phyloP scores from a whole-genome alignment of 2,888 invertebrate genomes.

The Opisthograptis luteolata region DNA sequence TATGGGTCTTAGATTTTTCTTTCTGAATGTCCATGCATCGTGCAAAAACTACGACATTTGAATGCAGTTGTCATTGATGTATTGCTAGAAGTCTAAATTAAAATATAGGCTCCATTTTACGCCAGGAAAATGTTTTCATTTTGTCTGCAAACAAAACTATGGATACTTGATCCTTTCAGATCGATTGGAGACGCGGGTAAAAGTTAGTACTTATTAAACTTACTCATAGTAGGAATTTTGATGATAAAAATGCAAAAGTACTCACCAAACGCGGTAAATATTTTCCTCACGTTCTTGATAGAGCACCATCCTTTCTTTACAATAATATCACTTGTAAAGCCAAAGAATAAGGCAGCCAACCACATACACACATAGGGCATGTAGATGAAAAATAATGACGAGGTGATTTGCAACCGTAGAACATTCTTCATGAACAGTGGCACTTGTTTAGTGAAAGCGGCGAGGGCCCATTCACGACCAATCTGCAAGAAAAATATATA shows the following conservation, averaged over 20 bases:
- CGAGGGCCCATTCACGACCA: conserved; percentile 25
- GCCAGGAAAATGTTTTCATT: too few relatives aligned
- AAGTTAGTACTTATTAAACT: too few relatives aligned
- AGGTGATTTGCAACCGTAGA: conserved; percentile 7
- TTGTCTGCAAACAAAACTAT: too few relatives aligned
- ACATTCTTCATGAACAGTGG: conserved; percentile 21
- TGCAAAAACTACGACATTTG: too few relatives aligned
- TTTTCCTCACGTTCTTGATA: conserved; percentile 16
- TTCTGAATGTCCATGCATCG: too few relatives aligned
- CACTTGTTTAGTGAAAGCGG: conserved; percentile 9
- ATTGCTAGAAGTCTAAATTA: too few relatives aligned
- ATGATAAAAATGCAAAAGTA: background rate
- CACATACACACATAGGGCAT: conserved; percentile 24
- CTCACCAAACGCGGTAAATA: conserved; percentile 55
- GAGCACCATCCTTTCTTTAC: conserved; percentile 12
- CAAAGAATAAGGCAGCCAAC: conserved; percentile 19
- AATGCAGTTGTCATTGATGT: too few relatives aligned
- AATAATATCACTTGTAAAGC: conserved; percentile 20
- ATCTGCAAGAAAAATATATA: conserved; percentile 11
- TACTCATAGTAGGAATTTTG: too few relatives aligned
- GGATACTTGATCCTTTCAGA: too few relatives aligned
- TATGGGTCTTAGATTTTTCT: too few relatives aligned
- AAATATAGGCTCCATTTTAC: too few relatives aligned
- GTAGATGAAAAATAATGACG: background rate
- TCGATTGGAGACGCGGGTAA: too few relatives aligned